Evolutionary conservation across 2,888 invertebrate genomes (phyloP).

Genomic region (Philhelius pedissequus): DNA sequence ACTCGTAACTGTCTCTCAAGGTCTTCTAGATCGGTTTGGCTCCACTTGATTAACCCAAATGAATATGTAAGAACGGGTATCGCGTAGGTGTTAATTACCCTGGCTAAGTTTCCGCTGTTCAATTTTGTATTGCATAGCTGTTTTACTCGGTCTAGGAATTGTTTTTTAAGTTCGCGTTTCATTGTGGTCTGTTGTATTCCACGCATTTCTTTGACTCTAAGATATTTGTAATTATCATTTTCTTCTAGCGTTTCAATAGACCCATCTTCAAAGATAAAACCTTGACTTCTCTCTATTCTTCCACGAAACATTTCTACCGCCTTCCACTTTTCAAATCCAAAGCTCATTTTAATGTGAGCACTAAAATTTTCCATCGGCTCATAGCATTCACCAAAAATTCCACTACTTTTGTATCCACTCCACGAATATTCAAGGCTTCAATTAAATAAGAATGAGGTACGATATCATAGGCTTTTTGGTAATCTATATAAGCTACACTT

Average conservation of each 20-base stretch:
- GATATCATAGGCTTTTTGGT: conserved; percentile 47
- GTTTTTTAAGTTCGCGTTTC: background rate
- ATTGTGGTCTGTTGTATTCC: background rate
- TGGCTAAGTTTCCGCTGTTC: too few relatives aligned
- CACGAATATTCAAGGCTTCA: conserved; percentile 26
- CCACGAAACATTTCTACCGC: conserved; percentile 24
- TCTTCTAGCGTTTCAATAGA: background rate
- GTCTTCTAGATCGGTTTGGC: too few relatives aligned
- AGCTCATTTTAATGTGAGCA: conserved; percentile 35
- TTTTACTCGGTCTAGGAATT: too few relatives aligned
- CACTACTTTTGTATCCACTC: conserved; percentile 23
- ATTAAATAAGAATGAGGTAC: conserved; percentile 38
- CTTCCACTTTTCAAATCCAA: conserved; percentile 47
- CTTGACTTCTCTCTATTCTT: conserved; percentile 1
- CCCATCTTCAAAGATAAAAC: background rate
- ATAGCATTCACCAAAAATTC: conserved; percentile 12
- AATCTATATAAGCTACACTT: conserved; percentile 29
- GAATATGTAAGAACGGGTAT: too few relatives aligned
- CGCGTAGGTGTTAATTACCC: too few relatives aligned
- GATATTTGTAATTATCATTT: conserved; percentile 10
- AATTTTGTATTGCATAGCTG: too few relatives aligned
- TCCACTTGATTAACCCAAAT: too few relatives aligned
- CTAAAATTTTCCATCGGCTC: conserved; percentile 32
- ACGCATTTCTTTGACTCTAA: background rate
- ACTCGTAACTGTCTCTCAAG: too few relatives aligned